Conservation (phyloP, 1,140 invertebrate genomes). For the Cotesia typhae region DNA sequence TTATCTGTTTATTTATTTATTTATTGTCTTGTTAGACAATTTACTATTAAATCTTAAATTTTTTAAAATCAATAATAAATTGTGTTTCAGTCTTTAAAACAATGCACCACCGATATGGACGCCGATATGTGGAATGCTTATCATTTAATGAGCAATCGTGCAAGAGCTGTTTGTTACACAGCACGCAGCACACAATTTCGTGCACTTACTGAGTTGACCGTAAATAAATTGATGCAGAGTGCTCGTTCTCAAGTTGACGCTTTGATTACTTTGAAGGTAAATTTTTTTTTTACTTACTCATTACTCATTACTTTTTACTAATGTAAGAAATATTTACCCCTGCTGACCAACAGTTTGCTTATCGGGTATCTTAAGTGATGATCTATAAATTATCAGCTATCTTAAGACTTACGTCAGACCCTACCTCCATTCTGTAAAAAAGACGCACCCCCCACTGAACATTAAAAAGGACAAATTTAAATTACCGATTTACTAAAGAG, state of each 20-base stretch:
- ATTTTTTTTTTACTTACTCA: constrained; percentile 15
- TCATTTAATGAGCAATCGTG: constrained; percentile 75
- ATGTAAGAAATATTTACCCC: too few relatives aligned
- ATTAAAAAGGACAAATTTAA: neutral
- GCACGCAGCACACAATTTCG: constrained; percentile 74
- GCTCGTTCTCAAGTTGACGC: constrained; percentile 62
- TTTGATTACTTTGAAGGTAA: constrained; percentile 60
- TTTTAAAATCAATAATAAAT: constrained; percentile 4
- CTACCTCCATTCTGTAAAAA: neutral
- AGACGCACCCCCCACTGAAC: neutral
- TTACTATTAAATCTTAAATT: neutral
- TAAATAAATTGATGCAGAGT: constrained; percentile 72
- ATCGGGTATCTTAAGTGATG: too few relatives aligned
- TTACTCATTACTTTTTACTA: too few relatives aligned
- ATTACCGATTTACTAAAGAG: too few relatives aligned
- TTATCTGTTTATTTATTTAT: constrained; percentile 1
- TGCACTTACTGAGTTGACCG: constrained; percentile 73
- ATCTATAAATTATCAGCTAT: too few relatives aligned
- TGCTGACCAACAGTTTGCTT: too few relatives aligned
- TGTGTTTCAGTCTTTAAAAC: constrained; percentile 63
- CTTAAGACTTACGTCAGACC: too few relatives aligned
- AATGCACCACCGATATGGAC: constrained; percentile 76
- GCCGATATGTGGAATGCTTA: constrained; percentile 77
- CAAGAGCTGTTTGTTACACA: constrained; percentile 74
- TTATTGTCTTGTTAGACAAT: too few relatives aligned